These are phyloP conservation scores for Drosophila sordidula DNA, from an alignment of 2,888 invertebrate genomes.

Conservation along the genomic window DNA sequence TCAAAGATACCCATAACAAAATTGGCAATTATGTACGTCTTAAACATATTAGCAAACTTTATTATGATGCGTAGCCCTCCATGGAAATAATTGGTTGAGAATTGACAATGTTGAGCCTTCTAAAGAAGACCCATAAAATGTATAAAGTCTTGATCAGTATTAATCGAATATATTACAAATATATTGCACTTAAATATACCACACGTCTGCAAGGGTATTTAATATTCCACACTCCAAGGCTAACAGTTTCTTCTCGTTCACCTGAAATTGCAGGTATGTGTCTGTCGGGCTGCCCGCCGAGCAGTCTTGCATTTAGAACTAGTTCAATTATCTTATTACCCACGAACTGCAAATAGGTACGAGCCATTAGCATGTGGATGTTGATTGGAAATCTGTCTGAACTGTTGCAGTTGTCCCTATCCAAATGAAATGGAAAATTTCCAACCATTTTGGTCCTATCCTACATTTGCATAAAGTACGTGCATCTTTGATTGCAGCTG, in stretches of 20 bases:
- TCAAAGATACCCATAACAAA: too few relatives aligned
- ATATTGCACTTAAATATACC: too few relatives aligned
- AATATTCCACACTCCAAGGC: too few relatives aligned
- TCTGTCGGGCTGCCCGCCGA: background rate
- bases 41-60: too few relatives aligned
- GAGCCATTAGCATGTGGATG: constrained; percentile 39
- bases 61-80: too few relatives aligned
- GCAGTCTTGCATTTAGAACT: constrained; percentile 5
- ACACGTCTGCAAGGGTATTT: too few relatives aligned
- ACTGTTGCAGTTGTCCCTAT: background rate
- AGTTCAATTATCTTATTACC: constrained; percentile 22
- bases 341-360: constrained; percentile 8
- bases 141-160: too few relatives aligned
- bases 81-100: too few relatives aligned
- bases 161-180: too few relatives aligned
- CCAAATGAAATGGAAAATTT: constrained; percentile 16
- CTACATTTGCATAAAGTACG: constrained; percentile 3
- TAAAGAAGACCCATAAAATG: too few relatives aligned
- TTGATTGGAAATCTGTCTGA: constrained; percentile 7
- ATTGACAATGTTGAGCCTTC: too few relatives aligned
- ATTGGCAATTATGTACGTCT: too few relatives aligned
- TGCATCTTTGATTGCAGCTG: constrained; percentile 3
- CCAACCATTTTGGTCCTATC: background rate
- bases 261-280: background rate
- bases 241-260: background rate